Conservation (phyloP, 1,140 invertebrate species). For the Venustaconcha ellipsiformis region DNA sequence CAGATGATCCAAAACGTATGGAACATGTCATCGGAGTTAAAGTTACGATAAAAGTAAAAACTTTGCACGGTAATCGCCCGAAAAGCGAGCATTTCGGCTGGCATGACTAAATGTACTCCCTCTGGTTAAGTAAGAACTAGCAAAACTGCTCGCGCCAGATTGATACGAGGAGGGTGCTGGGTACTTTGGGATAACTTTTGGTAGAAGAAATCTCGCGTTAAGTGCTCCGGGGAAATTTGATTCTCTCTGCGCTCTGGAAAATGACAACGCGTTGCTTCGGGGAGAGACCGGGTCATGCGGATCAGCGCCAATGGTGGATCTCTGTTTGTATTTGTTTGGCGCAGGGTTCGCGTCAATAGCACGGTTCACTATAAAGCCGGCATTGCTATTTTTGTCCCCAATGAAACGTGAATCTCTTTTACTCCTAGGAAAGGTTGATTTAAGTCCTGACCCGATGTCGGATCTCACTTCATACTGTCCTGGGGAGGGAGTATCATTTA, state of each 20-base stretch:
- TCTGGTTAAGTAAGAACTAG: slow-evolving; percentile 5
- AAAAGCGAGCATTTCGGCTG: slow-evolving; percentile 24
- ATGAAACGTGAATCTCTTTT: slow-evolving; percentile 18
- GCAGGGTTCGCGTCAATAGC: slow-evolving; percentile 24
- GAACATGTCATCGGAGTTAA: too few relatives aligned
- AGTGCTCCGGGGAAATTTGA: slow-evolving; percentile 24
- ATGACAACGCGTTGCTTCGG: slow-evolving; percentile 16
- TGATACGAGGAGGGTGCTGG: slow-evolving; percentile 21
- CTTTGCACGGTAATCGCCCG: slow-evolving; percentile 19
- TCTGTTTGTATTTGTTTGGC: slow-evolving; percentile 26
- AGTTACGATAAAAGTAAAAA: slow-evolving; percentile 15
- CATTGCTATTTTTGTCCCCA: slow-evolving; percentile 30
- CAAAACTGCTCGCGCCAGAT: slow-evolving; percentile 10
- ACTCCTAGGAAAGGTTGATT: slow-evolving; percentile 20
- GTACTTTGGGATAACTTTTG: slow-evolving; percentile 22
- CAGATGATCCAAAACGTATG: too few relatives aligned
- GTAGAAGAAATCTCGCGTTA: slow-evolving; percentile 23
- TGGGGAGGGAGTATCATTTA: slow-evolving; percentile 35
- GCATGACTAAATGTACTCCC: slow-evolving; percentile 17
- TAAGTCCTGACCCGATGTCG: slow-evolving; percentile 22
- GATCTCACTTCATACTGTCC: slow-evolving; percentile 33
- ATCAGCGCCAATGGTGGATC: slow-evolving; percentile 12
- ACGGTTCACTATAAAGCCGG: slow-evolving; percentile 20
- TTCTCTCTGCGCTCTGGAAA: slow-evolving; percentile 24
- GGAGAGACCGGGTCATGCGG: slow-evolving; percentile 8